Percentiles rank a stretch among this genome's conserved stretches.
Conservation (phyloP, 2,888 invertebrate species). For the Pristionchus exspectatus region DNA sequence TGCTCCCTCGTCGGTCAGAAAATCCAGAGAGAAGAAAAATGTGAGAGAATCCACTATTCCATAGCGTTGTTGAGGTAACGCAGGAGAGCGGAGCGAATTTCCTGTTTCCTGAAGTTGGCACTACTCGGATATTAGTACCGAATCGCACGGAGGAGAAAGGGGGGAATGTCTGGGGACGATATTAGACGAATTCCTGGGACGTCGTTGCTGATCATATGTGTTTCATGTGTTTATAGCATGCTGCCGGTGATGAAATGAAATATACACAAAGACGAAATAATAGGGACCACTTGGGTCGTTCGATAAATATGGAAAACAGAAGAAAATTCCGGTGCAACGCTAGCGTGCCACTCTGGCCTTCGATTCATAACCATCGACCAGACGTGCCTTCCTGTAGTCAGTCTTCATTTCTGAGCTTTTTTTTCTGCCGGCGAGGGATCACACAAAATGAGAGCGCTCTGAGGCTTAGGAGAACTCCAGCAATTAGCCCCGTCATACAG, state of each 20-base stretch:
- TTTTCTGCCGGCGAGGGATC: background rate
- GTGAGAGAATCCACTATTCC: background rate
- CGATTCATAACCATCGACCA: background rate
- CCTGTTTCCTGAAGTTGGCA: background rate
- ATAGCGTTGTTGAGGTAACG: background rate
- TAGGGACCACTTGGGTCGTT: too few relatives aligned
- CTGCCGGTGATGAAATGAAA: too few relatives aligned
- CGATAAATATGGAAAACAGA: too few relatives aligned
- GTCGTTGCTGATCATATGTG: background rate
- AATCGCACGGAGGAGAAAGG: background rate
- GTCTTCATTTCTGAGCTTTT: background rate
- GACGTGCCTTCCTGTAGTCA: background rate
- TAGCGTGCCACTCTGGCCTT: background rate
- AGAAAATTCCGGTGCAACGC: too few relatives aligned
- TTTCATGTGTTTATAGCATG: background rate
- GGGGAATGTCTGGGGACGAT: background rate
- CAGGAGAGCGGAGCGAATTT: background rate
- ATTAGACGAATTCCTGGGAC: background rate
- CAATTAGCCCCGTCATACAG: background rate
- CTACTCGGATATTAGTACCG: background rate
- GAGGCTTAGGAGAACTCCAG: background rate
- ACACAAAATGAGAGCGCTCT: too few relatives aligned
- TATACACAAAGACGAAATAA: too few relatives aligned
- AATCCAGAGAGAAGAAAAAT: background rate
- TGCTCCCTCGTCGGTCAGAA: too few relatives aligned